These are phyloP conservation scores for Malacoraja senta DNA, from an alignment of 2,797 vertebrate species.

Conservation along the genomic window DNA sequence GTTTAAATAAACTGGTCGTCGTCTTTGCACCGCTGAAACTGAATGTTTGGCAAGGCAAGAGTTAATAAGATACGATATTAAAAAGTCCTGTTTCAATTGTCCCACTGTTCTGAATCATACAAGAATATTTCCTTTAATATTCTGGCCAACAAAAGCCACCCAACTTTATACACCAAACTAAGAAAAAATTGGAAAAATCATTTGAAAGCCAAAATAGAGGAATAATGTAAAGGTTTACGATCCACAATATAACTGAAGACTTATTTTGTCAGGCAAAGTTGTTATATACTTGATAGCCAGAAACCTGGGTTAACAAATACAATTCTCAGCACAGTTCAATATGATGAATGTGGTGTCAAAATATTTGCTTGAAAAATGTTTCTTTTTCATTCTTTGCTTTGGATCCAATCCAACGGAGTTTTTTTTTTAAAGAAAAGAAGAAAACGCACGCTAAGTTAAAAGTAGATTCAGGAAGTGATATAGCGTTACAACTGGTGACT, in stretches of 20 bases:
- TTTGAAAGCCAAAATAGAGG: constrained; percentile 2
- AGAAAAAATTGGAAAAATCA: neutral
- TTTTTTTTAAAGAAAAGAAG: neutral
- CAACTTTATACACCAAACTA: neutral
- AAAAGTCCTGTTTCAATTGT: neutral
- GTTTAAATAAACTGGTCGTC: no score
- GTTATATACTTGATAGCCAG: constrained; percentile 1
- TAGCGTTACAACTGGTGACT: neutral
- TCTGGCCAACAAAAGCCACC: neutral
- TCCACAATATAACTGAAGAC: constrained; percentile 27
- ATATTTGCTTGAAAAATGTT: constrained; percentile 34
- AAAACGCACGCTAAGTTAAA: neutral
- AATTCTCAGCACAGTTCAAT: constrained; percentile 16
- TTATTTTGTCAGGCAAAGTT: constrained; percentile 18
- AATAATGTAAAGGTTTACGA: constrained; percentile 20
- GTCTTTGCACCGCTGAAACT: neutral
- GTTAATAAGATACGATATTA: neutral
- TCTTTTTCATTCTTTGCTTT: constrained; percentile 33
- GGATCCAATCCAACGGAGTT: neutral
- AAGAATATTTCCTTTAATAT: neutral
- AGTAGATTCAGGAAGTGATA: neutral
- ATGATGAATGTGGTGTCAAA: constrained; percentile 31
- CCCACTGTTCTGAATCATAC: neutral
- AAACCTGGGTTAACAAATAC: constrained; percentile 12
- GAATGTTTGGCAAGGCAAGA: neutral